Evolutionary conservation across 2,888 invertebrate species (phyloP).

Genomic region (Tenthredo mesomela): DNA sequence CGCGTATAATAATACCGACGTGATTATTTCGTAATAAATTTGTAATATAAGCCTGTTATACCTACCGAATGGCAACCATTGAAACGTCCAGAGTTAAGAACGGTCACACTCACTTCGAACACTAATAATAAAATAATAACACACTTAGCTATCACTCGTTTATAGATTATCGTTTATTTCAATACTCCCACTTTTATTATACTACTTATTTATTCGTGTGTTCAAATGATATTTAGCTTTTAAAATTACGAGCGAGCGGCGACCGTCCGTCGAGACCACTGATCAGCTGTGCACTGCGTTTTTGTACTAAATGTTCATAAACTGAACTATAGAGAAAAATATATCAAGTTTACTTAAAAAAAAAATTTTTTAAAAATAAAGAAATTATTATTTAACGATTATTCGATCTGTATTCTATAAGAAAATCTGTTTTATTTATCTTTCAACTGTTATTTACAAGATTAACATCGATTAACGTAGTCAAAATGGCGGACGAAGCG

Average conservation of each 20-base stretch:
- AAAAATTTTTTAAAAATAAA: neutral
- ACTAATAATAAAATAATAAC: constrained; percentile 14
- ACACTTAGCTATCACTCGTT: constrained; percentile 1
- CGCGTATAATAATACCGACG: neutral
- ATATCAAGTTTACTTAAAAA: neutral
- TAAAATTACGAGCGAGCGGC: constrained; percentile 61
- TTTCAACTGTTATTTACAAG: neutral
- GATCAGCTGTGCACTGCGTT: constrained; percentile 73
- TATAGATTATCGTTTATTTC: neutral
- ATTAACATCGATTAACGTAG: constrained; percentile 55
- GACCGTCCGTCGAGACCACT: constrained; percentile 69
- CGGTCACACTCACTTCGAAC: constrained; percentile 55
- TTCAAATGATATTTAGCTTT: constrained; percentile 24
- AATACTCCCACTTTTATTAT: neutral
- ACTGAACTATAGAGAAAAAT: constrained; percentile 1
- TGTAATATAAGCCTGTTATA: constrained; percentile 53
- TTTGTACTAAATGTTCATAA: constrained; percentile 41
- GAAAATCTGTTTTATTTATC: neutral
- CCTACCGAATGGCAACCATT: constrained; percentile 73
- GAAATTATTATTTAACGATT: neutral
- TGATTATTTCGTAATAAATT: constrained; percentile 12
- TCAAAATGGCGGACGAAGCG: constrained; percentile 67
- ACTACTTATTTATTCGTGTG: neutral
- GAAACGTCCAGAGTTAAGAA: constrained; percentile 65
- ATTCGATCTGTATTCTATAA: neutral